Percentiles rank a stretch among this genome's conserved stretches.
phyloP scores from a whole-genome alignment of 2,797 vertebrate genomes.

The Peromyscus eremicus region DNA sequence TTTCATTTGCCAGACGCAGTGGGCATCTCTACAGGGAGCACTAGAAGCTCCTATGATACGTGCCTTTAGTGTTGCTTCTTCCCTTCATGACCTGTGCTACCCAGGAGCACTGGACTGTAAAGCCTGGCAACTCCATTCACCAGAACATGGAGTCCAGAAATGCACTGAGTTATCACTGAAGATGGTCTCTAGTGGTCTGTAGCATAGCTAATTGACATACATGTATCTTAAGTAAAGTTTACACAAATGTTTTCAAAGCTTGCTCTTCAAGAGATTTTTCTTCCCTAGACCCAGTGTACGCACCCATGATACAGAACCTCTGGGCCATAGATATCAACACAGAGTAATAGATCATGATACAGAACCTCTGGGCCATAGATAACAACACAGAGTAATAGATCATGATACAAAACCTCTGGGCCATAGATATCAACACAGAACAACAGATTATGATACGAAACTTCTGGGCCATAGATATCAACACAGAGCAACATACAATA shows the following conservation, averaged over 20 bases:
- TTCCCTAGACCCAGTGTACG: background rate
- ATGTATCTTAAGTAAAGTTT: constrained; percentile 9
- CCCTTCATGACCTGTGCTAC: background rate
- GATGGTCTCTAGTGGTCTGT: background rate
- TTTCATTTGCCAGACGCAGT: constrained; percentile 3
- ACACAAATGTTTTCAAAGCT: constrained; percentile 18
- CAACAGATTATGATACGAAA: no score
- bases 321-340: background rate
- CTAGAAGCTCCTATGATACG: background rate
- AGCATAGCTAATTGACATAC: background rate
- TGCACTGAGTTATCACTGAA: background rate
- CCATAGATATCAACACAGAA: background rate
- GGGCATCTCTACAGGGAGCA: background rate
- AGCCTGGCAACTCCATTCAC: background rate
- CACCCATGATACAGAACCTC: background rate
- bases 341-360: no score
- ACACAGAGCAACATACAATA: no score
- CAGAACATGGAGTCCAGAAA: background rate
- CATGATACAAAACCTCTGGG: no score
- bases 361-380: no score
- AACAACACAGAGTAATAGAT: no score
- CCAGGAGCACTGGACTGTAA: background rate
- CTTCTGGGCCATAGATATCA: background rate
- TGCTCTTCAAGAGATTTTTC: background rate
- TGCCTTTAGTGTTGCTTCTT: background rate